Evolutionary conservation across 1,140 invertebrate species (phyloP), one percentile per base, ranked within the genome.

Genomic region (Vollenhovia emeryi): DNA sequence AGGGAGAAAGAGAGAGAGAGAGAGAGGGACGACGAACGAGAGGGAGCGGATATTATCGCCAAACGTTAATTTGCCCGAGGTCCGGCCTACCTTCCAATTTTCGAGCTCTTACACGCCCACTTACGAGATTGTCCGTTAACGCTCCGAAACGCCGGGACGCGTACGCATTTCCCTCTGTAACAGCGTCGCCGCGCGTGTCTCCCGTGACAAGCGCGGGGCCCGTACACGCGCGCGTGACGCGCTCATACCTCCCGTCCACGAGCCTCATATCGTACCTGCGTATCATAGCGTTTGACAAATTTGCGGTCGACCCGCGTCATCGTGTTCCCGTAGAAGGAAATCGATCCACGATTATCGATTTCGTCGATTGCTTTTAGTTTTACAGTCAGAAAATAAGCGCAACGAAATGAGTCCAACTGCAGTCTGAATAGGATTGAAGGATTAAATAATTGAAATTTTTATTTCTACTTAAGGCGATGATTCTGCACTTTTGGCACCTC

Each of bases 51-150:
- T 95, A 95, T 94, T 94, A 95, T 94, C 93, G 93, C 92, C 92
- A 94, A 94, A 95, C 93, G 93, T 95, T 95, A 94, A 95, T 95
- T 95, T 95, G 92, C 91, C 90, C 92, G 91, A 92, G 93, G 92
- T 84, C 92, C 94, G 89, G 92, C 94, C 94, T 94, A 94, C 94
- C 94, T 94, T 94, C 94, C 94, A 95, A 95, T 95, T 95, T 94
- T 94, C 94, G 91, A 93, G 91, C 91, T 92, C 92, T 94, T 92
- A 94, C 94, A 94, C 94, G 94, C 94, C 94, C 94, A 94, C 93
- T 94, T 93, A 93, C 90, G 92, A 93, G 93, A 93, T 95, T 94
- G 93, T 94, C 92, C 92, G 93, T 92, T 94, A 93, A 94, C 93
- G 92, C 92, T 92, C 90, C 89, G 90, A 93, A 94, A 93, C 91